These are phyloP conservation scores for Pandemis heparana DNA, from an alignment of 2,888 invertebrate species.

Conservation along the genomic window DNA sequence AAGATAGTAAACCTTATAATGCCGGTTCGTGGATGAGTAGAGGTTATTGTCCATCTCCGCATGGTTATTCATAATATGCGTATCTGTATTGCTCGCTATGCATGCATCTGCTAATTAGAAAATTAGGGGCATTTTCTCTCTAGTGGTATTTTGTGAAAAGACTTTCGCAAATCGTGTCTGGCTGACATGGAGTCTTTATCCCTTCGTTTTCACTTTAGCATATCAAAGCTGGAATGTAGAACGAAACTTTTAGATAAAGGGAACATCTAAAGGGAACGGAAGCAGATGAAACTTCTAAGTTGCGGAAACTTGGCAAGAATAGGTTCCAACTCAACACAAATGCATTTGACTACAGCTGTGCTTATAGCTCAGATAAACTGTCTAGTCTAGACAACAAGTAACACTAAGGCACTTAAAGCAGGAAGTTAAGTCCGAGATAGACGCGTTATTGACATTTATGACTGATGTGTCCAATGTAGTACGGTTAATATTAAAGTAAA, in stretches of 20 bases:
- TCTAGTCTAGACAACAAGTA: neutral
- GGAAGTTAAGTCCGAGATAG: neutral
- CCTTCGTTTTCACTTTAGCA: neutral
- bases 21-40: slow-evolving; percentile 52
- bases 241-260: neutral
- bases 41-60: slow-evolving; percentile 53
- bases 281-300: slow-evolving; percentile 2
- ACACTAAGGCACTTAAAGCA: neutral
- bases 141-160: neutral
- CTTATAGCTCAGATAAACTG: neutral
- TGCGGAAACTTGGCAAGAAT: slow-evolving; percentile 6
- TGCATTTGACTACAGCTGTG: neutral
- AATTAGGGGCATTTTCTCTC: slow-evolving; percentile 28
- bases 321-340: neutral
- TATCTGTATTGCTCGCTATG: slow-evolving; percentile 17
- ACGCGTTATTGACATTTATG: neutral
- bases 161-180: slow-evolving; percentile 2
- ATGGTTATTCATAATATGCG: slow-evolving; percentile 46
- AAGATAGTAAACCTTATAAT: slow-evolving; percentile 56
- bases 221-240: neutral
- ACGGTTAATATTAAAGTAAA: neutral
- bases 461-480: neutral
- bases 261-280: neutral
- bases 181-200: neutral
- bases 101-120: slow-evolving; percentile 26